Conservation (phyloP, 1,140 invertebrate genomes). For the Mamestra configurata region DNA sequence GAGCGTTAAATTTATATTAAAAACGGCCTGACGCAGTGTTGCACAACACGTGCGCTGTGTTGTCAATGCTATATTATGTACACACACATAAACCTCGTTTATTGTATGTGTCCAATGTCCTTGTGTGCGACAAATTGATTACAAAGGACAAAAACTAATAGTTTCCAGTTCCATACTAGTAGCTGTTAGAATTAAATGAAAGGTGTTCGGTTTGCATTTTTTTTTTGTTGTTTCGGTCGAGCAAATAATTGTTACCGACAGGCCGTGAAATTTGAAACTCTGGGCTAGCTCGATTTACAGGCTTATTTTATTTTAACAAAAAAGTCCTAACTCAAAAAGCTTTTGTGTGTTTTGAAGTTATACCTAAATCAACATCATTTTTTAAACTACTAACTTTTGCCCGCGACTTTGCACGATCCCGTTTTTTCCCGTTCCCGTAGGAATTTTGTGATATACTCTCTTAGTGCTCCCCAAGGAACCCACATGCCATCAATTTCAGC, state of each 20-base stretch:
- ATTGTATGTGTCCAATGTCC: not conserved
- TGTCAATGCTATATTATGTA: constrained; percentile 27
- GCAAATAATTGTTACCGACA: constrained; percentile 10
- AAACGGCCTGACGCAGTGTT: constrained; percentile 57
- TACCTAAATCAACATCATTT: too few species aligned
- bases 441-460: too few species aligned
- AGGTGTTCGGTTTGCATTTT: not conserved
- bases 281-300: not conserved
- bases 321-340: not conserved
- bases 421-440: too few species aligned
- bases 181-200: constrained; percentile 22
- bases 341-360: not conserved
- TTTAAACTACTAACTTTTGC: too few species aligned
- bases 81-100: constrained; percentile 6
- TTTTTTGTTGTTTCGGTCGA: not conserved
- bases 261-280: constrained; percentile 1
- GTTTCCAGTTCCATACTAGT: constrained; percentile 4
- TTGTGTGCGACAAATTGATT: constrained; percentile 27
- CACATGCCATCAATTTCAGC: too few species aligned
- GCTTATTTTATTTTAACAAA: not conserved
- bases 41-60: constrained; percentile 41
- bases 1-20: constrained; percentile 79
- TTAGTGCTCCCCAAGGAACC: too few species aligned
- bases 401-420: too few species aligned
- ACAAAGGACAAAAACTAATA: constrained; percentile 16